Conservation (phyloP, 2,888 invertebrate genomes). For the Ormia ochracea region DNA sequence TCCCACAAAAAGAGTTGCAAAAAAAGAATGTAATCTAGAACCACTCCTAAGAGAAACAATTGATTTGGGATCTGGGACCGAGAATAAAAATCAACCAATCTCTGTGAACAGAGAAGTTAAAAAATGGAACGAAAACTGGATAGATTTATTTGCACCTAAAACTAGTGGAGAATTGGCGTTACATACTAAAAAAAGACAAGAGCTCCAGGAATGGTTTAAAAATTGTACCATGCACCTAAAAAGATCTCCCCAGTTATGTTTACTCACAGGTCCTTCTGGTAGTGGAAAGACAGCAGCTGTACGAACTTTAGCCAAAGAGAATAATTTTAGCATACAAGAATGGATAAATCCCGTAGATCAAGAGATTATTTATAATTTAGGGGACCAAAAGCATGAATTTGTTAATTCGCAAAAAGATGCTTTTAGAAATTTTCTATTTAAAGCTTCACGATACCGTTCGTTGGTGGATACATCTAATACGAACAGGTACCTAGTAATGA, state of each 20-base stretch:
- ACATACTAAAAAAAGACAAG: slow-evolving; percentile 85
- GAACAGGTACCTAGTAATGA: slow-evolving; percentile 81
- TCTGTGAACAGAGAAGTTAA: not conserved
- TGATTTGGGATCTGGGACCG: slow-evolving; percentile 59
- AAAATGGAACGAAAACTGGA: slow-evolving; percentile 77
- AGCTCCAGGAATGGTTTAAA: slow-evolving; percentile 83
- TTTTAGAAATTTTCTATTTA: slow-evolving; percentile 86
- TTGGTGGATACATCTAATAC: slow-evolving; percentile 54
- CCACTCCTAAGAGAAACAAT: not conserved
- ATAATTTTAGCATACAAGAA: slow-evolving; percentile 79
- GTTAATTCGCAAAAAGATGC: slow-evolving; percentile 81
- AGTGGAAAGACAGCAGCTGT: slow-evolving; percentile 89
- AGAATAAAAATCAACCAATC: not conserved
- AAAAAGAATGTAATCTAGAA: not conserved
- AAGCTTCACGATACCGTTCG: slow-evolving; percentile 85
- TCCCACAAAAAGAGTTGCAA: not conserved
- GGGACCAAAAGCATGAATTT: slow-evolving; percentile 68
- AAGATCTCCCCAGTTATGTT: slow-evolving; percentile 78
- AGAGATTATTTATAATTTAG: slow-evolving; percentile 77
- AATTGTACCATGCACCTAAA: slow-evolving; percentile 67
- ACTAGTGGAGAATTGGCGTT: slow-evolving; percentile 83
- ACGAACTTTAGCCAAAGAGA: slow-evolving; percentile 81
- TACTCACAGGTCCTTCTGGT: slow-evolving; percentile 90
- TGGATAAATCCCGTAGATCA: slow-evolving; percentile 90
- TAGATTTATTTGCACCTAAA: slow-evolving; percentile 80